Evolutionary conservation across 1,140 invertebrate species (phyloP).

Genomic region (Apis cerana): DNA sequence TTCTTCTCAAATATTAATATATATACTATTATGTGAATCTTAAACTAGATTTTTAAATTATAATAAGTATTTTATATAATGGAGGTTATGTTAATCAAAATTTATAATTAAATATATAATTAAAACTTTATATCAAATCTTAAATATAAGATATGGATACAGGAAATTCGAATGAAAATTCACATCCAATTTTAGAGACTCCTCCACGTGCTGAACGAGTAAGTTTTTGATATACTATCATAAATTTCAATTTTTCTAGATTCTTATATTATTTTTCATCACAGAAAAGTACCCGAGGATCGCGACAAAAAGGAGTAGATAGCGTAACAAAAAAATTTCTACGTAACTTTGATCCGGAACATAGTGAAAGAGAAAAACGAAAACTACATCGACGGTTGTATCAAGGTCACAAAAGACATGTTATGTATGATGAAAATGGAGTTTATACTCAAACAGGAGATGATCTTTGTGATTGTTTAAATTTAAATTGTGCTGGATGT

Average conservation of each 20-base stretch:
- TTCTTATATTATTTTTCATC: background rate
- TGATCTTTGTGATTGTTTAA: conserved; percentile 91
- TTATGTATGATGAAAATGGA: conserved; percentile 77
- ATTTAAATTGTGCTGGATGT: conserved; percentile 87
- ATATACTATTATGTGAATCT: background rate
- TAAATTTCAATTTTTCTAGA: background rate
- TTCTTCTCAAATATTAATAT: background rate
- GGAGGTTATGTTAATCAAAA: background rate
- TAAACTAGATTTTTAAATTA: too few relatives aligned
- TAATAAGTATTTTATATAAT: background rate
- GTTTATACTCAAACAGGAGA: conserved; percentile 80
- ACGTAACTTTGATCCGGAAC: conserved; percentile 78
- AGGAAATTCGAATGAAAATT: background rate
- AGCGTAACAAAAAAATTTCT: conserved; percentile 75
- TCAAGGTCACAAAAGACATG: conserved; percentile 69
- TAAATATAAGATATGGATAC: background rate
- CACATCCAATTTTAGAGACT: background rate
- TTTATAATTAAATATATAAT: too few relatives aligned
- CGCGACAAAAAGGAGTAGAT: conserved; percentile 64
- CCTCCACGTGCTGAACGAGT: conserved; percentile 28
- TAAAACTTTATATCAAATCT: background rate
- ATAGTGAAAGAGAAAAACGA: conserved; percentile 77
- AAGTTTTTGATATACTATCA: background rate
- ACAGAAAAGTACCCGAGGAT: conserved; percentile 67
- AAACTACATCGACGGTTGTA: conserved; percentile 77